phyloP scores from a whole-genome alignment of 2,888 invertebrate genomes.

The Ypsolopha scabrella region DNA sequence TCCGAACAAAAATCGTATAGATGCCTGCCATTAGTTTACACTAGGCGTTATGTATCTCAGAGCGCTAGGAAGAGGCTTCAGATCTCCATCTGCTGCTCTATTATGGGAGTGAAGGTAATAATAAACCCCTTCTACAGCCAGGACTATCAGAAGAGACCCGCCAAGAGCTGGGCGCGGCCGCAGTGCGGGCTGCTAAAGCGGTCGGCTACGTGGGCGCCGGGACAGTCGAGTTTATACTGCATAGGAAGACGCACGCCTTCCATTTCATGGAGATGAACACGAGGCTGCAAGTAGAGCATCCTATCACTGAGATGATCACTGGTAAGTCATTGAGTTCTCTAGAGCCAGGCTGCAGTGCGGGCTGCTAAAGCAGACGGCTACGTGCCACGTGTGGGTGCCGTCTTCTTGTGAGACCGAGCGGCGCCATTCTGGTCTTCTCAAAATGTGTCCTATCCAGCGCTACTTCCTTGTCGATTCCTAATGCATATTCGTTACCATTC shows the following conservation, averaged over 20 bases:
- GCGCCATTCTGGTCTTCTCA: no score
- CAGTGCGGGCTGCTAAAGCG: conserved; percentile 93
- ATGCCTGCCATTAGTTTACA: no score
- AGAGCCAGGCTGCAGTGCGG: not conserved
- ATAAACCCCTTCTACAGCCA: conserved; percentile 68
- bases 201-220: conserved; percentile 98
- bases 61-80: no score
- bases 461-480: no score
- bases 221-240: conserved; percentile 98
- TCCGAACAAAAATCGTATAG: no score
- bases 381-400: conserved; percentile 79
- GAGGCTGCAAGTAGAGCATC: conserved; percentile 94
- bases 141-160: conserved; percentile 84
- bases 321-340: conserved; percentile 40
- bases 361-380: conserved; percentile 77
- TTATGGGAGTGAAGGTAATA: no score
- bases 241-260: conserved; percentile 86
- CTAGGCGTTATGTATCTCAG: no score
- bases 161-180: conserved; percentile 85
- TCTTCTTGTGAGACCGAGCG: no score
- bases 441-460: no score
- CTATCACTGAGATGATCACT: conserved; percentile 98
- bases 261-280: conserved; percentile 99
- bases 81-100: no score
- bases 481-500: no score